Conservation (phyloP, 35 echinoderm and acorn worm species). For the Antedon bifida region DNA sequence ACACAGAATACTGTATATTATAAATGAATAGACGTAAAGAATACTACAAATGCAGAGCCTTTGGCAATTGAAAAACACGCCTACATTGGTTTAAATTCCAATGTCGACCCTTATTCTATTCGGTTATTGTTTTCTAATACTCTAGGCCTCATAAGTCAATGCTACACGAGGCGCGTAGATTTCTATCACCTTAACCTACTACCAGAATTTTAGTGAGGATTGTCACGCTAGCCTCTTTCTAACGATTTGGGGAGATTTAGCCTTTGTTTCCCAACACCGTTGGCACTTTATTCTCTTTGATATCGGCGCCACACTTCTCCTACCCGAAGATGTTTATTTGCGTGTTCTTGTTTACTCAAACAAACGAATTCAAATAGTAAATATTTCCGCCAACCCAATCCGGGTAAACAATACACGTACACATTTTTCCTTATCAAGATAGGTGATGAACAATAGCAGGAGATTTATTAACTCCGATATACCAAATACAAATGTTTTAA, state of each 20-base stretch:
- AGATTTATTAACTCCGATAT: background rate
- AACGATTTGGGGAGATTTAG: background rate
- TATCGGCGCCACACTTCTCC: background rate
- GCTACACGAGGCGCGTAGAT: too few species aligned
- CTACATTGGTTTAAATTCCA: background rate
- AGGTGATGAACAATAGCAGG: background rate
- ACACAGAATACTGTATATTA: background rate
- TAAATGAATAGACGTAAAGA: background rate
- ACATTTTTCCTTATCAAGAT: background rate
- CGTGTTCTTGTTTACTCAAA: background rate
- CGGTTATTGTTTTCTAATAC: too few species aligned
- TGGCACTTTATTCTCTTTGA: background rate
- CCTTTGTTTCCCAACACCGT: background rate
- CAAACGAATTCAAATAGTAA: background rate
- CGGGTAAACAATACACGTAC: background rate
- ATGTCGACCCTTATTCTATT: background rate
- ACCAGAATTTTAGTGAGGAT: background rate
- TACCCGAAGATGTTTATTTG: background rate
- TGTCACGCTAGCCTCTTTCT: background rate
- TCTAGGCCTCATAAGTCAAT: too few species aligned
- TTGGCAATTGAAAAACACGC: background rate
- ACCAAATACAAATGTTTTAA: background rate
- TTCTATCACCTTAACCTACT: too few species aligned
- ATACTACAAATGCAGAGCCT: background rate
- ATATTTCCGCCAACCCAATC: background rate